phyloP scores from a whole-genome alignment of 2,113 vertebrate genomes.

The Axis porcinus region DNA sequence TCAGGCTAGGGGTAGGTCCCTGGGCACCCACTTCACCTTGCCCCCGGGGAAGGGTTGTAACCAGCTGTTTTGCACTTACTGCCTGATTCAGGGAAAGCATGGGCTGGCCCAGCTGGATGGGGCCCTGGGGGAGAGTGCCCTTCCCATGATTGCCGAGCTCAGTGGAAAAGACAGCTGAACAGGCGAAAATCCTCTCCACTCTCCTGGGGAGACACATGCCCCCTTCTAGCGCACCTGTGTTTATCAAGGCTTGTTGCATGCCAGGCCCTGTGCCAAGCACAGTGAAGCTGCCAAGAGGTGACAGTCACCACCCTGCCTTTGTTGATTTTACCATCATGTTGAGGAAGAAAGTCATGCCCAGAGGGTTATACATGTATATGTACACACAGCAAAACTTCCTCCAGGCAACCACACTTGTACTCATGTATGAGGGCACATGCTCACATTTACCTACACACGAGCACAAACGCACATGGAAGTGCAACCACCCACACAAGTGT shows the following conservation, averaged over 20 bases:
- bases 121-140: background rate
- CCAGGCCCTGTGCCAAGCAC: background rate
- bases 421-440: rapidly evolving
- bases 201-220: background rate
- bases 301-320: background rate
- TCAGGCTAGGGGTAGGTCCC: slow-evolving; percentile 57
- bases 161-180: background rate
- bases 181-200: background rate
- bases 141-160: background rate
- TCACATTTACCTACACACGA: background rate
- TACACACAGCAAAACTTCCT: background rate
- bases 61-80: slow-evolving; percentile 48
- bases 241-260: background rate
- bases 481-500: background rate
- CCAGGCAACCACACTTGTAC: background rate
- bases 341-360: background rate
- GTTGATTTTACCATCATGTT: background rate
- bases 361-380: rapidly evolving
- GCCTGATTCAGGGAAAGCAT: background rate
- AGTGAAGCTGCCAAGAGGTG: background rate
- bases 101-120: slow-evolving; percentile 6
- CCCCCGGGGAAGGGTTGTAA: background rate
- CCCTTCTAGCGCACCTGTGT: background rate
- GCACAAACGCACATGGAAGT: background rate
- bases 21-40: slow-evolving; percentile 33